Evolutionary conservation across 2,888 invertebrate species (phyloP).

Genomic region (Temnothorax rugatulus): DNA sequence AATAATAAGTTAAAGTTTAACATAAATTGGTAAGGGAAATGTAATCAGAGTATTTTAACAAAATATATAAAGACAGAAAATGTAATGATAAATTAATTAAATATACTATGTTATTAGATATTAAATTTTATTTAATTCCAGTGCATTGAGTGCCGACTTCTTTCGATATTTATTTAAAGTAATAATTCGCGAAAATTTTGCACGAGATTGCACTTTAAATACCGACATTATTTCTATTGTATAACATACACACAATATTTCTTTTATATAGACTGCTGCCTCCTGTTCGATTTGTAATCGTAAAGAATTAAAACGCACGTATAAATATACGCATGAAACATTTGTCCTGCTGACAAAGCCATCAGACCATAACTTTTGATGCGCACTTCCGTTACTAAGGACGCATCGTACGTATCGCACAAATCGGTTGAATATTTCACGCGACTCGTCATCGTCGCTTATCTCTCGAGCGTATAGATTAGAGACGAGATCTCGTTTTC

Average conservation of each 20-base stretch:
- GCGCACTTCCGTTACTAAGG: conserved; percentile 12
- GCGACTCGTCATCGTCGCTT: conserved; percentile 16
- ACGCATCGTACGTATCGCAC: not conserved
- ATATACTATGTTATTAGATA: not conserved
- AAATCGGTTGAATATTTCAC: conserved; percentile 37
- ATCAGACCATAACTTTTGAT: conserved; percentile 3
- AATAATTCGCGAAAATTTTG: not conserved
- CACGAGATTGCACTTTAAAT: not conserved
- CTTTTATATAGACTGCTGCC: not conserved
- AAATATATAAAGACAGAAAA: not conserved
- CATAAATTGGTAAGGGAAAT: not conserved
- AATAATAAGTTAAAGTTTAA: not conserved
- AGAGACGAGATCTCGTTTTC: conserved; percentile 31
- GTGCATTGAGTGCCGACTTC: not conserved
- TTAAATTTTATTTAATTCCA: not conserved
- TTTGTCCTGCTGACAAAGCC: not conserved
- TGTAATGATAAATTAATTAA: not conserved
- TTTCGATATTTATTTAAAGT: not conserved
- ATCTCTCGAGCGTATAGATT: not conserved
- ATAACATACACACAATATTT: not conserved
- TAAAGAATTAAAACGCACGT: not conserved
- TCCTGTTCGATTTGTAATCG: not conserved
- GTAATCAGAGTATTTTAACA: too few species aligned
- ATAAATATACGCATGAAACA: conserved; percentile 4
- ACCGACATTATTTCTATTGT: not conserved